Conservation (phyloP, 1,140 invertebrate genomes). For the Glossosoma conforme region DNA sequence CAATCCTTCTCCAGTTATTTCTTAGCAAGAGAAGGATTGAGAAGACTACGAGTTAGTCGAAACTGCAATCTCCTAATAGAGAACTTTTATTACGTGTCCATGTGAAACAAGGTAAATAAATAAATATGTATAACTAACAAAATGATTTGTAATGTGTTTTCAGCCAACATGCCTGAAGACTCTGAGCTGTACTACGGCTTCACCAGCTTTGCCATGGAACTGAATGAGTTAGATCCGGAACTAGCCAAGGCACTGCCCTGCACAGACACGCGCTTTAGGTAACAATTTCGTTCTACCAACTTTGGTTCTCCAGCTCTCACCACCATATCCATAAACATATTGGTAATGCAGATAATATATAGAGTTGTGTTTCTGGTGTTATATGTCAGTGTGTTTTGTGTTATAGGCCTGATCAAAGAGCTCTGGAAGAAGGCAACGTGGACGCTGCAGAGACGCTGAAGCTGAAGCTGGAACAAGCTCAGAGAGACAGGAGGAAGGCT, state of each 20-base stretch:
- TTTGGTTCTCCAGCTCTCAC: not conserved
- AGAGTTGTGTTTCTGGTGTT: conserved; percentile 1
- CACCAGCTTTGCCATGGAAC: conserved; percentile 77
- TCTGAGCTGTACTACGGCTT: conserved; percentile 81
- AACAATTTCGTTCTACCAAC: not conserved
- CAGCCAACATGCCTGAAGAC: conserved; percentile 74
- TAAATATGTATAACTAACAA: too few species aligned
- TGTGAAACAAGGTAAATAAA: too few species aligned
- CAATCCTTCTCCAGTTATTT: too few species aligned
- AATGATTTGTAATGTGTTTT: too few species aligned
- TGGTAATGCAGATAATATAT: conserved; percentile 3
- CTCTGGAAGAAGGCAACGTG: conserved; percentile 73
- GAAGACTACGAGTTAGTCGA: too few species aligned
- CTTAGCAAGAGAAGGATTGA: too few species aligned
- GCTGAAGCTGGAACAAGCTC: conserved; percentile 60
- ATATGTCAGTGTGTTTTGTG: conserved; percentile 11
- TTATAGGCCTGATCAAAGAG: conserved; percentile 52
- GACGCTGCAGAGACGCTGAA: conserved; percentile 67
- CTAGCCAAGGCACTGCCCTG: conserved; percentile 58
- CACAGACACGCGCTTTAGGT: conserved; percentile 67
- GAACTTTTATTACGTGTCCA: too few species aligned
- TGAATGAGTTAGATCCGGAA: conserved; percentile 73
- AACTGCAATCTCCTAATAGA: too few species aligned
- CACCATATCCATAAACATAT: not conserved
- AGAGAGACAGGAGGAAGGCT: conserved; percentile 61